Base-by-base conservation (phyloP, 2,888 invertebrate genomes). In the Cinara cedri region DNA sequence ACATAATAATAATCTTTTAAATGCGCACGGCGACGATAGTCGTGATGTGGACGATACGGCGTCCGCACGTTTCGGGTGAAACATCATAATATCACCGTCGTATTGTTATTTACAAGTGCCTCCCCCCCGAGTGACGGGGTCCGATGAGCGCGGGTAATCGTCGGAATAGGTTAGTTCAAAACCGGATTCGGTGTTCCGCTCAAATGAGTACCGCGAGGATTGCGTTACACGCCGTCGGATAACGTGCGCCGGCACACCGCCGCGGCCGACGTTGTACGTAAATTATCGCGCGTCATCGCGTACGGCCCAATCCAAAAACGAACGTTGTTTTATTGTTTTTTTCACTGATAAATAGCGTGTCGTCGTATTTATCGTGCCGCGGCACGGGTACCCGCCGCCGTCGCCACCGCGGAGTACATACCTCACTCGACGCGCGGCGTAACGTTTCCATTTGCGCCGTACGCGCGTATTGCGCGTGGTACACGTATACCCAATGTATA, bases 301-400 rank as follows among this genome's bases (percentile, higher is more conserved):
- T 46, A 60, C 13, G 3, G 34, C 3, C 3, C 6, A 34, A 34
- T 34, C 3, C 57, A n/a, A 24, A 60, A 60, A 72, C 13, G 24
- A 46, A 24, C 72, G 46, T 46, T 72, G 24, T 72, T 72, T 57
- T 55, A 71, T 71, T 71, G 71, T 71, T 60, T 72, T 72, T 72
- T 60, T 44, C 24, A n/a, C n/a, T n/a, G n/a, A n/a, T n/a, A 46
- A 60, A 72, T 60, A 60, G 46, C 46, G 60, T 24, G 57, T 44
- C 57, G n/a, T n/a, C n/a, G n/a, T n/a, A n/a, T n/a, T n/a, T n/a
- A 60, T 60, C 46, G 60, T 24, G 57, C 57, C 57, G n/a, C n/a
- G n/a, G n/a, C n/a, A n/a, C n/a, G n/a, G n/a, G n/a, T n/a, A n/a
- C n/a, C n/a, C n/a, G n/a, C n/a, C n/a, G n/a, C n/a, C n/a, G n/a